These are phyloP conservation scores for Synergus laeviventris DNA, from an alignment of 2,888 invertebrate genomes.

Conservation along the genomic window DNA sequence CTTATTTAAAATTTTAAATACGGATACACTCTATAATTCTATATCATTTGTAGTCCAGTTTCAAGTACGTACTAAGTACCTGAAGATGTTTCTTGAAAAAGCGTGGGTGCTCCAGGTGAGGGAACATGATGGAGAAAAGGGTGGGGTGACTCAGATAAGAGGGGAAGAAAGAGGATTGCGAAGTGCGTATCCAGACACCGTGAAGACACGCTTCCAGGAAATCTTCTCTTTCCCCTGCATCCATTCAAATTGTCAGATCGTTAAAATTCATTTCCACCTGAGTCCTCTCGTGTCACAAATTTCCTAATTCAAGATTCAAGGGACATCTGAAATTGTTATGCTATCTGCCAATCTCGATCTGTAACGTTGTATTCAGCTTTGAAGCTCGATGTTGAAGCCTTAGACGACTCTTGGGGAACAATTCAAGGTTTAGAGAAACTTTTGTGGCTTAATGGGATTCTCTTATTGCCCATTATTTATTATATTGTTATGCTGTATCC, in stretches of 20 bases:
- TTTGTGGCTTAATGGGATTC: background rate
- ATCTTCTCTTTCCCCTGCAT: slow-evolving; percentile 67
- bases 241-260: slow-evolving; percentile 44
- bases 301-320: slow-evolving; percentile 5
- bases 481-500: background rate
- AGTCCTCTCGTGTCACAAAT: background rate
- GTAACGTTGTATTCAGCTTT: background rate
- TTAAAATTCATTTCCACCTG: slow-evolving; percentile 43
- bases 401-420: background rate
- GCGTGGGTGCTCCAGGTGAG: slow-evolving; percentile 43
- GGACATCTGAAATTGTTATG: background rate
- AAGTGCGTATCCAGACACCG: slow-evolving; percentile 71
- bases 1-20: background rate
- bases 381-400: background rate
- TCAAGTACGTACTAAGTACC: slow-evolving; percentile 57
- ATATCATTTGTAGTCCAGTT: slow-evolving; percentile 55
- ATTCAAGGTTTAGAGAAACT: background rate
- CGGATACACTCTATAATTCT: slow-evolving; percentile 38
- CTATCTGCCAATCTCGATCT: background rate
- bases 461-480: background rate
- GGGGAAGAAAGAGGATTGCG: slow-evolving; percentile 66
- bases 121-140: slow-evolving; percentile 55
- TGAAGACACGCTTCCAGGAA: slow-evolving; percentile 75
- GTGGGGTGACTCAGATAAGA: slow-evolving; percentile 59
- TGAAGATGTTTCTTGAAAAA: slow-evolving; percentile 57